Evolutionary conservation across 2,797 vertebrate genomes (phyloP).

Genomic region (Linurgus olivaceus): DNA sequence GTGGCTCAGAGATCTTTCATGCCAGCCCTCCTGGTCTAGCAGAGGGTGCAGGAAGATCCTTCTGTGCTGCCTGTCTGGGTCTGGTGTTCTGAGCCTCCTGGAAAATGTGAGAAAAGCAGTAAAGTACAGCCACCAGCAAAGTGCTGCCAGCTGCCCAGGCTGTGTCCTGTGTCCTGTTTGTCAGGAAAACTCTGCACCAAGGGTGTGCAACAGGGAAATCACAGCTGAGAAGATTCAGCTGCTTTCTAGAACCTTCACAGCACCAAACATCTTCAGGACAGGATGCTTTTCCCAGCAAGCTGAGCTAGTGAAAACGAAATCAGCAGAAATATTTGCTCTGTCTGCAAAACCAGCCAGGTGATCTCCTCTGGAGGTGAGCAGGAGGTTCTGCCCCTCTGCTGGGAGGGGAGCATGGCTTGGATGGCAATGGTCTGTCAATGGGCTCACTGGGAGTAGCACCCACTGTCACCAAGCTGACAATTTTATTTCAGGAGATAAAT

Average conservation of each 20-base stretch:
- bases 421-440: fast-evolving
- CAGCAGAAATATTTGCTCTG: background rate
- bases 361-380: background rate
- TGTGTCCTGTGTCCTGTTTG: background rate
- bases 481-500: background rate
- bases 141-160: background rate
- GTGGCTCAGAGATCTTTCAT: background rate
- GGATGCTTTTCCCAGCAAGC: background rate
- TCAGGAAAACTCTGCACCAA: background rate
- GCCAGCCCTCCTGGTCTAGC: background rate
- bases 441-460: background rate
- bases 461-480: fast-evolving
- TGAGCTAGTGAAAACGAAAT: background rate
- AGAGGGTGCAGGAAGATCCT: background rate
- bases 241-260: background rate
- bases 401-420: background rate
- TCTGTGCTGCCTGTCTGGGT: background rate
- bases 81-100: background rate
- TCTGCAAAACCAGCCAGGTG: background rate
- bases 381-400: background rate
- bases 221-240: background rate
- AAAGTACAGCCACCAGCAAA: background rate
- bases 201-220: background rate
- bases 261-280: background rate
- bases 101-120: fast-evolving